phyloP scores from a whole-genome alignment of 2,113 vertebrate genomes.

The Siniperca knerii region DNA sequence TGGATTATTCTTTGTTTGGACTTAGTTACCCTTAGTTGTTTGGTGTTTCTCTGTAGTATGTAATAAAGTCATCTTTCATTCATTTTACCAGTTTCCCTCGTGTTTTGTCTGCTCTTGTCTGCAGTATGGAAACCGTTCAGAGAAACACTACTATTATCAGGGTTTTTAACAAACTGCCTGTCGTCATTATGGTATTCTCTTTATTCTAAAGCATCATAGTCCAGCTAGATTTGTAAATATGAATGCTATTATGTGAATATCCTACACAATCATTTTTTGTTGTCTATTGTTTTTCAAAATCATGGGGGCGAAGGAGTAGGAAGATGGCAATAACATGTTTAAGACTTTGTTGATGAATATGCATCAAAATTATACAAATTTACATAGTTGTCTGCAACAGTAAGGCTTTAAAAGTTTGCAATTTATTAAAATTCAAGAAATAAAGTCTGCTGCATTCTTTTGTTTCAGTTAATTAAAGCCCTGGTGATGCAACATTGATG shows the following conservation, averaged over 20 bases:
- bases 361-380: conserved; percentile 5
- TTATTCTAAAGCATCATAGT: not conserved
- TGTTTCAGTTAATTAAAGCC: conserved; percentile 57
- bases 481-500: conserved; percentile 47
- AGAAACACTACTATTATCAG: not conserved
- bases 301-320: conserved; percentile 29
- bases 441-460: conserved; percentile 31
- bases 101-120: too few relatives aligned
- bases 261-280: conserved; percentile 15
- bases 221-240: not conserved
- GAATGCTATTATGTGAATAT: conserved; percentile 33
- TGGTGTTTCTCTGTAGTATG: too few relatives aligned
- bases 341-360: not conserved
- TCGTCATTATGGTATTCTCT: not conserved
- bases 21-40: too few relatives aligned
- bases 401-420: conserved; percentile 20
- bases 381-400: not conserved
- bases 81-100: too few relatives aligned
- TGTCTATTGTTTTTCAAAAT: conserved; percentile 27
- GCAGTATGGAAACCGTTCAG: too few relatives aligned
- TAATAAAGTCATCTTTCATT: too few relatives aligned
- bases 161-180: not conserved
- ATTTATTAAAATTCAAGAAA: conserved; percentile 41
- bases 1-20: too few relatives aligned
- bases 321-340: conserved; percentile 24